Conservation (phyloP, 2,113 vertebrate species). For the Nibea albiflora region DNA sequence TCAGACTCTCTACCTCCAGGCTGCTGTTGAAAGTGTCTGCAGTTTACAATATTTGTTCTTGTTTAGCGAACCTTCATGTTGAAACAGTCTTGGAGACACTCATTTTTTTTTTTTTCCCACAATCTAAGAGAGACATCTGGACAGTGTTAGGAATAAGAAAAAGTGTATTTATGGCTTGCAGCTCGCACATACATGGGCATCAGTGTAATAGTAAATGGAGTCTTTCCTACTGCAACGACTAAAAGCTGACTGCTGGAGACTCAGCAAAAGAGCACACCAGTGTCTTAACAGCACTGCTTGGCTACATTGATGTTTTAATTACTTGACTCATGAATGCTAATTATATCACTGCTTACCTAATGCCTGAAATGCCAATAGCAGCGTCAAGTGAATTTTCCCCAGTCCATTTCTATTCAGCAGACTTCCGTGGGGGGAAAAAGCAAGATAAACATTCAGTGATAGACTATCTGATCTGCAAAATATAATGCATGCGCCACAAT, state of each 20-base stretch:
- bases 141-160: neutral
- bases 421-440: neutral
- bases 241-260: conserved; percentile 52
- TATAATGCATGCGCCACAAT: neutral
- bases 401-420: conserved; percentile 53
- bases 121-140: neutral
- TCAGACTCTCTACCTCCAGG: neutral
- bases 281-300: conserved; percentile 62
- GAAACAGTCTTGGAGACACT: neutral
- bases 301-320: conserved; percentile 83
- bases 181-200: neutral
- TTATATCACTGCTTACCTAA: conserved; percentile 79
- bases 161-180: neutral
- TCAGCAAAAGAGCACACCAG: conserved; percentile 44
- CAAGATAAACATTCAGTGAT: neutral
- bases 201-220: neutral
- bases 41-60: neutral
- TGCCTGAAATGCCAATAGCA: conserved; percentile 79
- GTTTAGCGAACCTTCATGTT: conserved; percentile 6
- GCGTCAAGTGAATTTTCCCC: conserved; percentile 53
- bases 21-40: conserved; percentile 2
- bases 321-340: conserved; percentile 84
- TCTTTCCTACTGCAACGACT: conserved; percentile 16
- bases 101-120: neutral
- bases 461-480: neutral